Evolutionary conservation across 1,140 invertebrate species (phyloP), one percentile per base, ranked within the genome.

Genomic region (Tribolium castaneum): DNA sequence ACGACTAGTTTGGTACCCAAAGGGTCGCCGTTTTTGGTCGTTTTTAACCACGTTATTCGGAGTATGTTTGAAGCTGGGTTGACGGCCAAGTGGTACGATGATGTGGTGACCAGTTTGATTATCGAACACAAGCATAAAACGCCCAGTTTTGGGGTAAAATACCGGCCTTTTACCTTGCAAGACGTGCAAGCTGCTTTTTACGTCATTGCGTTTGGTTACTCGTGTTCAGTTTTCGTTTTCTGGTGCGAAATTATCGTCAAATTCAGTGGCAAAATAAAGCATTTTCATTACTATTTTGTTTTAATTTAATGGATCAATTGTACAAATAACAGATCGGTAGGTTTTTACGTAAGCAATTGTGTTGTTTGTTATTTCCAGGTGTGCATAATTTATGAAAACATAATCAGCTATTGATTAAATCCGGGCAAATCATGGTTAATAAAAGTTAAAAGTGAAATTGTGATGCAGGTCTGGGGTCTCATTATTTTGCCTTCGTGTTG

Each of bases 21-120:
- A 70, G 73, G 72, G 9, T 80, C 76, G 1, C 76, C 79, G 6
- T 78, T 51, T 66, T 52, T 80, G 30, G 9, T 34, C 0, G 25
- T 51, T 10, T 75, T 80, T 7, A 80, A 80, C 52, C n/a, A n/a
- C 1, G 22, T 66, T 6, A 45, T 78, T 12, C 13, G 3, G 19
- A 34, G 10, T 19, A 70, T 78, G 39, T 59, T 56, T 22, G 77
- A 74, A 70, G 22, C 30, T 6, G 77, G 77, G 49, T 51, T 78
- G 9, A 75, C 22, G 7, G 1, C 9, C 5, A 74, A 78, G 75
- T 78, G 77, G 77, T 66, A 75, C 12, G 50, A 39, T 25, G 77
- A 78, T 30, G n/a, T 75, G 3, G 12, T 62, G 2, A 54, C 70
- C 30, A 30, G 39, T n/a, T 25, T 73, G 39, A 25, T 73, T 7